Evolutionary conservation across 37 sponge, comb jelly and placozoan genomes (phyloP).

Genomic region (Chondrilla cf. caribensis): DNA sequence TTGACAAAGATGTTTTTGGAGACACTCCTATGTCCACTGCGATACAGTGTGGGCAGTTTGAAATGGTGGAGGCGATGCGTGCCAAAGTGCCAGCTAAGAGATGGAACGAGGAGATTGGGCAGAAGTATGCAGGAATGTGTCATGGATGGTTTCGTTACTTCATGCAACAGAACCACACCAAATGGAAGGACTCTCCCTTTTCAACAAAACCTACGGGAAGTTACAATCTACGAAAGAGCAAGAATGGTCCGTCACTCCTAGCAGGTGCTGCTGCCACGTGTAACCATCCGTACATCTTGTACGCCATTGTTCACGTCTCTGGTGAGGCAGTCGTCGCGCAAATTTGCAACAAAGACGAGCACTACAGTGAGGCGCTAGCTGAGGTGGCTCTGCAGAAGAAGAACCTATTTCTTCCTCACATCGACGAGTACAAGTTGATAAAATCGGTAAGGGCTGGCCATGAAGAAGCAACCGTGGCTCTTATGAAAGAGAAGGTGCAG

Average conservation of each 20-base stretch:
- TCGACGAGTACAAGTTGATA: neutral
- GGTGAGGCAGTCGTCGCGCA: neutral
- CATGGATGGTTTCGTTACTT: constrained; percentile 8
- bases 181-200: neutral
- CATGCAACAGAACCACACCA: neutral
- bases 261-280: too few species aligned
- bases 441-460: neutral
- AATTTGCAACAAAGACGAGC: neutral
- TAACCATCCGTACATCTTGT: neutral
- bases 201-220: neutral
- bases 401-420: constrained; percentile 1
- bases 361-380: neutral
- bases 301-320: neutral
- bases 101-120: constrained; percentile 3
- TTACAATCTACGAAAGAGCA: neutral
- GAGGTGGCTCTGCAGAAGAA: constrained; percentile 11
- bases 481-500: neutral
- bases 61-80: neutral
- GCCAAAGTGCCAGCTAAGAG: constrained; percentile 1
- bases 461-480: neutral
- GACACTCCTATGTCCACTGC: constrained; percentile 2
- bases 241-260: neutral
- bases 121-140: too few species aligned
- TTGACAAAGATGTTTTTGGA: neutral
- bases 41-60: neutral